Evolutionary conservation across 2,888 invertebrate species (phyloP).

Genomic region (Cyrtodaria siliqua): DNA sequence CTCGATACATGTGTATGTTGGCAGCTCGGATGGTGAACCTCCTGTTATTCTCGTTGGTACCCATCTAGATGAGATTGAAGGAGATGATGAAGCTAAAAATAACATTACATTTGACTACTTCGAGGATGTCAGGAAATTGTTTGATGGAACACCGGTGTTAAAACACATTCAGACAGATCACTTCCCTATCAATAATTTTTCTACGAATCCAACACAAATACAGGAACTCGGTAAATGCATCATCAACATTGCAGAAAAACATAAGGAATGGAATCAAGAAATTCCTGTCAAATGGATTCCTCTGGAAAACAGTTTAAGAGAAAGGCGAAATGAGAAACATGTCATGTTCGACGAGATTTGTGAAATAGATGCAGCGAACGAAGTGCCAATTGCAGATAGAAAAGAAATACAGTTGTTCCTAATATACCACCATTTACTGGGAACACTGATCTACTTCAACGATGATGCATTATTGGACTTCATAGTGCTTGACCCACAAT

Average conservation of each 20-base stretch:
- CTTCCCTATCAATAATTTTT: conserved; percentile 17
- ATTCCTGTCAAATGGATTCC: conserved; percentile 38
- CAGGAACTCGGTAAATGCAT: background rate
- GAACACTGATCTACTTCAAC: conserved; percentile 26
- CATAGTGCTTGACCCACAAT: conserved; percentile 34
- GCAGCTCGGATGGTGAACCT: conserved; percentile 21
- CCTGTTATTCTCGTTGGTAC: conserved; percentile 43
- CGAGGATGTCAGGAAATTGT: conserved; percentile 14
- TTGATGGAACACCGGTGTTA: conserved; percentile 18
- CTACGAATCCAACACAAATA: background rate
- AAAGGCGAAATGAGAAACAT: conserved; percentile 1
- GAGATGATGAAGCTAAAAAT: background rate
- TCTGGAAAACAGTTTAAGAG: conserved; percentile 10
- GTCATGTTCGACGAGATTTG: conserved; percentile 15
- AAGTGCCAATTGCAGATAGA: conserved; percentile 1
- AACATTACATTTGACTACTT: too few species aligned
- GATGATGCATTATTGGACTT: conserved; percentile 21
- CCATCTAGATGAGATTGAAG: conserved; percentile 21
- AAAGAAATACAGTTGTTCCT: conserved; percentile 27
- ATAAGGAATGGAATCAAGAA: background rate
- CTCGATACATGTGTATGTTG: conserved; percentile 35
- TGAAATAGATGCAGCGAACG: conserved; percentile 4
- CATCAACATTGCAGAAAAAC: background rate
- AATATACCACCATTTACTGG: conserved; percentile 29
- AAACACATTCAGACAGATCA: conserved; percentile 33